phyloP scores from a whole-genome alignment of 2,888 invertebrate genomes.

The Heteromyza rotundicornis region DNA sequence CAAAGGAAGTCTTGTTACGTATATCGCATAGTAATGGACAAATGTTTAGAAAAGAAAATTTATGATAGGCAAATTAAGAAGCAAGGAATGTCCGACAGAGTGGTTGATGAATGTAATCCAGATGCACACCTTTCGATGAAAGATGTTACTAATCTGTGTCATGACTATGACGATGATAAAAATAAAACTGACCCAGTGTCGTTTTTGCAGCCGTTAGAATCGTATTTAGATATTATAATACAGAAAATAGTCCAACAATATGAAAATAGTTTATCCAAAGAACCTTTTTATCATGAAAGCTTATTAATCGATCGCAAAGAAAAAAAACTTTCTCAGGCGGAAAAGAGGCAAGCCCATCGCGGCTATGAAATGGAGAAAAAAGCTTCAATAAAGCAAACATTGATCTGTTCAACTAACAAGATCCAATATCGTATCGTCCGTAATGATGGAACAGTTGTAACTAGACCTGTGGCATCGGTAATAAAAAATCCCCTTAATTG shows the following conservation, averaged over 20 bases:
- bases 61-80: slow-evolving; percentile 98
- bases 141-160: slow-evolving; percentile 87
- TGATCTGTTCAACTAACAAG: slow-evolving; percentile 62
- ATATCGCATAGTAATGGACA: slow-evolving; percentile 95
- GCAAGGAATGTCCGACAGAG: slow-evolving; percentile 97
- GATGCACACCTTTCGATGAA: slow-evolving; percentile 91
- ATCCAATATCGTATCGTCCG: slow-evolving; percentile 69
- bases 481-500: slow-evolving; percentile 25
- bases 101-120: slow-evolving; percentile 97
- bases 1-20: slow-evolving; percentile 94
- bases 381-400: slow-evolving; percentile 72
- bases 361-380: slow-evolving; percentile 94
- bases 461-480: slow-evolving; percentile 73
- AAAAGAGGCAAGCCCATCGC: slow-evolving; percentile 90
- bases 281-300: slow-evolving; percentile 96
- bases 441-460: slow-evolving; percentile 68
- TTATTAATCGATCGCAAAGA: slow-evolving; percentile 93
- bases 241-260: slow-evolving; percentile 73
- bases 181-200: slow-evolving; percentile 66
- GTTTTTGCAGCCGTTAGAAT: slow-evolving; percentile 64
- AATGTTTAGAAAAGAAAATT: slow-evolving; percentile 96
- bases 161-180: slow-evolving; percentile 83
- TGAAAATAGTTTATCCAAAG: slow-evolving; percentile 73
- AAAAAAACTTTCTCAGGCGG: slow-evolving; percentile 90
- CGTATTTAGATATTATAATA: slow-evolving; percentile 81